Percentiles rank a stretch among this genome's conserved stretches.
Conservation (phyloP, 2,888 invertebrate genomes). For the Cataglyphis albicans region DNA sequence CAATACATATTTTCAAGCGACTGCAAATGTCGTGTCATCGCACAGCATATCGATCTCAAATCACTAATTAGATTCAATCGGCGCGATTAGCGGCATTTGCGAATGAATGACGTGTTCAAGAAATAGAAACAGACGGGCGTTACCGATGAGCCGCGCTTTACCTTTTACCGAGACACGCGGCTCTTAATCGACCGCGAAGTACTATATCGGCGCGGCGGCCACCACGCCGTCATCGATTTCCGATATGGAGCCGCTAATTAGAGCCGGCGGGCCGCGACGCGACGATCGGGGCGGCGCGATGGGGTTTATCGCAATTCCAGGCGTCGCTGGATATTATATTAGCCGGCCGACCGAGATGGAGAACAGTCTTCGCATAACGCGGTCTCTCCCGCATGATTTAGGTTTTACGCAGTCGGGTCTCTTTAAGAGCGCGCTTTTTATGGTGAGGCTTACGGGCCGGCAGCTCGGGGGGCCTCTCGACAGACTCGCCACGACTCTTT, state of each 20-base stretch:
- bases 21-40: background rate
- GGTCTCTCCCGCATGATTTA: constrained; percentile 49
- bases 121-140: constrained; percentile 39
- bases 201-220: constrained; percentile 53
- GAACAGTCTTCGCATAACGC: constrained; percentile 47
- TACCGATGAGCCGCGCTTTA: constrained; percentile 24
- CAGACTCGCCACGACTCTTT: constrained; percentile 64
- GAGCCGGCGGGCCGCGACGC: constrained; percentile 48
- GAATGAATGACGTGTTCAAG: constrained; percentile 19
- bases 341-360: constrained; percentile 40
- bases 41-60: constrained; percentile 4
- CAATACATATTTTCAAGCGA: constrained; percentile 18
- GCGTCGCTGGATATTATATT: constrained; percentile 56
- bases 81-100: constrained; percentile 31
- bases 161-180: constrained; percentile 44
- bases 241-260: constrained; percentile 56
- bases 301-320: constrained; percentile 56
- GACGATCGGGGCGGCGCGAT: constrained; percentile 36
- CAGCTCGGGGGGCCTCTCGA: constrained; percentile 60
- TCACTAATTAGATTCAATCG: constrained; percentile 19
- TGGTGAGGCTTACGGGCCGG: constrained; percentile 79
- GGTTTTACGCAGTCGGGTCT: constrained; percentile 37
- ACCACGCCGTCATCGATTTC: constrained; percentile 53
- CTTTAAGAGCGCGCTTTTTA: constrained; percentile 73
- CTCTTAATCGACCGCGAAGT: constrained; percentile 54